Conservation (phyloP, 2,797 vertebrate species). For the Hirundo rustica region DNA sequence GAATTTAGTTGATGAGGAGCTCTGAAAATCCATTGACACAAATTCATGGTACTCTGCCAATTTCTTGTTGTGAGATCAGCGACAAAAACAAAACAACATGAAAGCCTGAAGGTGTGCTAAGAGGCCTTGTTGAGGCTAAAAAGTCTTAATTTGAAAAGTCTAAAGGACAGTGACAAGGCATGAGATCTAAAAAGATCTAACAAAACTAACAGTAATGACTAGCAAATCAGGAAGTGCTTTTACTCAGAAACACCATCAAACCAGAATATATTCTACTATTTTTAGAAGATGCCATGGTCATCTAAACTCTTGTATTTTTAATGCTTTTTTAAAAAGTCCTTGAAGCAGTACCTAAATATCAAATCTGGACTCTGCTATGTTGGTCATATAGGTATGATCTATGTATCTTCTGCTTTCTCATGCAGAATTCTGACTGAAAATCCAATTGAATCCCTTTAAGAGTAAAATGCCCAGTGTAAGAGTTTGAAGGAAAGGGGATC, state of each 20-base stretch:
- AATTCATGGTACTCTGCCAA: neutral
- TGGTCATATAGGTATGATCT: neutral
- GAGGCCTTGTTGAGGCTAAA: neutral
- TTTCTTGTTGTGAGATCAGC: neutral
- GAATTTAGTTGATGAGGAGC: neutral
- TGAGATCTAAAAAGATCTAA: neutral
- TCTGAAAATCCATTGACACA: neutral
- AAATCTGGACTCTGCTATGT: neutral
- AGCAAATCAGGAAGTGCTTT: neutral
- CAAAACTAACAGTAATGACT: neutral
- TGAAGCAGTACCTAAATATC: neutral
- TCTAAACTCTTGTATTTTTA: neutral
- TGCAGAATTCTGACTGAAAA: neutral
- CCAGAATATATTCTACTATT: neutral
- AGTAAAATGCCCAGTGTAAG: neutral
- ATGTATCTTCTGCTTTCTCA: neutral
- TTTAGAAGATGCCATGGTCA: neutral
- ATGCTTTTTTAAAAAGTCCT: neutral
- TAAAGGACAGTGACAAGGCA: neutral
- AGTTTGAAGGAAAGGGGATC: neutral
- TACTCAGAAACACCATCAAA: neutral
- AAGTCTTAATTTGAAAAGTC: neutral
- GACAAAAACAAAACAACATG: neutral
- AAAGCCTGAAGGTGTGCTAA: neutral
- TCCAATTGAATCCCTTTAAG: neutral